Base-by-base conservation (phyloP, 2,113 vertebrate species). In the Sterna hirundo region DNA sequence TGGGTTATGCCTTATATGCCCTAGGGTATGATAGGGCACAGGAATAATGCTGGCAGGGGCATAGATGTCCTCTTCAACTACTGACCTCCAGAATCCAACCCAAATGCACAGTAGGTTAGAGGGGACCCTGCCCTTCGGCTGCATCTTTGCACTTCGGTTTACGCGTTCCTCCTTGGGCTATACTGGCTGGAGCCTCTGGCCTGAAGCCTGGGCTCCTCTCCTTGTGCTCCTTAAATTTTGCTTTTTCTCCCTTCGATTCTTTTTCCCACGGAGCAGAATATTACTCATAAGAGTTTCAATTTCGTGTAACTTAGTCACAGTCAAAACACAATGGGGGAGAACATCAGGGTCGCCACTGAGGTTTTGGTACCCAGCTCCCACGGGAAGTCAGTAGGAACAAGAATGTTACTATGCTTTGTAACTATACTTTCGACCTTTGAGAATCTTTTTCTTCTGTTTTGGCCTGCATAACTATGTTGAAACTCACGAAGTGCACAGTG, bases 71-170 rank as follows among this genome's bases (percentile, higher is more conserved):
- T 57, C 8, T 65, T 86, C 49, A 68, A 9, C 3, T 29, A 58
- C 8, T 30, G 23, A 22, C 12, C 13, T 76, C 27, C 60, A 82
- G 55, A 93, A 75, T 52, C 13, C 30, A 83, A 11, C 5, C 2
- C 18, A 52, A 57, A 69, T 13, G 1, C 13, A 1, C 10, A 72
- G 20, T 0, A 1, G 6, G 10, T 65, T 57, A 44, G 49, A 61
- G 52, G 29, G 2, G 4, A 34, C 4, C 26, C 25, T 72, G 15
- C 13, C 10, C 5, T 66, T 74, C 32, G 20, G 13, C 6, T 26
- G 2, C 15, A 34, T 26, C 21, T 30, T 77, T 83, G 15, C 23
- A n/a, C 13, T 77, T 17, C 32, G 60, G 7, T 51, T 11, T 25
- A 2, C 8, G 14, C 25, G 46, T 7, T 27, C 20, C 9, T 51